Evolutionary conservation across 2,888 invertebrate species (phyloP).

Genomic region (Leucoptera coffeella): DNA sequence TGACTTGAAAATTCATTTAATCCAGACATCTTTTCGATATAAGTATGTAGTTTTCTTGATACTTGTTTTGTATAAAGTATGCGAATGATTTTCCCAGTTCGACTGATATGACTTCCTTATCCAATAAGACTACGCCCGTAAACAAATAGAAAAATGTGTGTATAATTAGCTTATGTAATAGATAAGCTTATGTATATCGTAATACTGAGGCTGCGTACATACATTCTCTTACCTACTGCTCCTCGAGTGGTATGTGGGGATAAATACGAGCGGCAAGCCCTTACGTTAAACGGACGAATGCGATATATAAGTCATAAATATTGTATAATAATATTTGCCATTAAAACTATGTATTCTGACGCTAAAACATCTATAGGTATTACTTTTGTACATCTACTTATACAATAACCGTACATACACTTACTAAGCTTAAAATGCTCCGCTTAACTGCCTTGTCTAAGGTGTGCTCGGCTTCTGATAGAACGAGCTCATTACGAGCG

Average conservation of each 20-base stretch:
- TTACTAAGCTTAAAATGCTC: slow-evolving; percentile 44
- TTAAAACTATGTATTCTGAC: slow-evolving; percentile 52
- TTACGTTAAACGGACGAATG: slow-evolving; percentile 53
- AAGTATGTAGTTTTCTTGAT: no score
- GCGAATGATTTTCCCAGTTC: no score
- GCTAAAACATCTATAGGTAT: slow-evolving; percentile 55
- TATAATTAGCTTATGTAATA: slow-evolving; percentile 52
- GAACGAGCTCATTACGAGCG: no score
- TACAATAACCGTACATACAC: slow-evolving; percentile 49
- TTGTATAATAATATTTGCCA: no score
- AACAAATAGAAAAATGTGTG: slow-evolving; percentile 47
- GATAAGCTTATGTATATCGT: slow-evolving; percentile 54
- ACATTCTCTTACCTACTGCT: slow-evolving; percentile 52
- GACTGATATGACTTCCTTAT: slow-evolving; percentile 46
- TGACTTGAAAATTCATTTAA: no score
- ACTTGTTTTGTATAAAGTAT: no score
- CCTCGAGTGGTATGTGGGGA: slow-evolving; percentile 48
- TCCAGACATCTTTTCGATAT: no score
- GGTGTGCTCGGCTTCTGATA: no score
- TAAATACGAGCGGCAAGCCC: slow-evolving; percentile 53
- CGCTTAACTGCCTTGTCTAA: slow-evolving; percentile 40
- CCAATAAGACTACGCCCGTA: slow-evolving; percentile 42
- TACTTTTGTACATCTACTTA: slow-evolving; percentile 55
- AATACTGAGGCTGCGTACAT: slow-evolving; percentile 55
- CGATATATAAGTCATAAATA: slow-evolving; percentile 47